These are phyloP conservation scores for Cacatua alba DNA, from an alignment of 2,113 vertebrate genomes.

Conservation along the genomic window DNA sequence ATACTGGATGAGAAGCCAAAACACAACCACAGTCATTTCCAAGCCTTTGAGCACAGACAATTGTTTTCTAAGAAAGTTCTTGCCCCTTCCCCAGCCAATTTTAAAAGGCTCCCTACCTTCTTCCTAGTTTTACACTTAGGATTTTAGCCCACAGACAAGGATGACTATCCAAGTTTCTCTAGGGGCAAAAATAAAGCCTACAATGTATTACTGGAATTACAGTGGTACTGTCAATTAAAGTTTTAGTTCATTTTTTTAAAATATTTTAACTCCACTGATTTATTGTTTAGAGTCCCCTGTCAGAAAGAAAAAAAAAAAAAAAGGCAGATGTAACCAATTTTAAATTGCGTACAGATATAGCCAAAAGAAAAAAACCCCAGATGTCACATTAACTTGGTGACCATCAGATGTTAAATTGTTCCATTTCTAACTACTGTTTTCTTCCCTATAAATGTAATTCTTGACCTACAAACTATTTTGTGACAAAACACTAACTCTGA, in stretches of 20 bases:
- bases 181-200: not conserved
- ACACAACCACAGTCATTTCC: not conserved
- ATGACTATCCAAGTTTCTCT: not conserved
- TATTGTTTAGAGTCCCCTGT: not conserved
- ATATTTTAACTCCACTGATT: not conserved
- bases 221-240: not conserved
- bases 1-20: not conserved
- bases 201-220: not conserved
- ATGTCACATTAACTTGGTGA: not conserved
- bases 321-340: not conserved
- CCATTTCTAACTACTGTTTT: not conserved
- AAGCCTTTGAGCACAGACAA: not conserved
- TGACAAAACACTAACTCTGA: not conserved
- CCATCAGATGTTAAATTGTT: not conserved
- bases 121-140: not conserved
- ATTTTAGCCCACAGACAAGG: not conserved
- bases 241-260: not conserved
- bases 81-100: not conserved
- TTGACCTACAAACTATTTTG: not conserved
- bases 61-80: not conserved
- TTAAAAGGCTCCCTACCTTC: not conserved
- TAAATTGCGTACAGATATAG: not conserved
- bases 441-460: not conserved
- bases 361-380: not conserved
- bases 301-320: not conserved